Evolutionary conservation across 2,113 vertebrate genomes (phyloP), one percentile per base, ranked within the genome.

Genomic region (Corvus moneduloides): DNA sequence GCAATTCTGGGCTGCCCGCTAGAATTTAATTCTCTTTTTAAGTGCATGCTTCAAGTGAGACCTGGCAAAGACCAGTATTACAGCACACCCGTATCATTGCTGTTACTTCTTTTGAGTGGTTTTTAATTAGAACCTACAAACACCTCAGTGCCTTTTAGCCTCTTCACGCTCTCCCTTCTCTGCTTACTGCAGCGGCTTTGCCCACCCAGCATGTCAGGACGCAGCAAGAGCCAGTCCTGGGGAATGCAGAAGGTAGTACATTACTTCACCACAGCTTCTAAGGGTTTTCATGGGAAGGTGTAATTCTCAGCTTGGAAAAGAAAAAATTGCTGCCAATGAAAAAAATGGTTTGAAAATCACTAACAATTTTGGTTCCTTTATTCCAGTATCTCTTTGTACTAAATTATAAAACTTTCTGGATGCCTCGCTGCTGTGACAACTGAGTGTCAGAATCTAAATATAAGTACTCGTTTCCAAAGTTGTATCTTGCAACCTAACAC

Each of bases 401-500:
- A 69, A 51, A 89, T 56, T 54, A 84, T 89, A 82, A 75, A 41
- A 69, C 26, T 68, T 30, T n/a, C 59, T 74, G 85, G 76, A 52
- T 54, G 92, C 77, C 63, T 62, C 8, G 1, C 68, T 79, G 87
- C 26, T 93, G 56, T 63, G 28, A 66, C 91, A 87, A 95, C 43
- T 63, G 49, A 86, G 37, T 6, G 1, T 79, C 64, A 92, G 67
- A 81, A 87, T 20, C 64, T 64, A 88, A 81, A 91, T 69, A 79
- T 32, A 93, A 73, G 39, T 14, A 59, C 52, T 94, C 48, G 19
- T 86, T 80, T 88, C 62, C 13, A 30, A 93, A 94, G 62, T 75
- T 96, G 2, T 44, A 82, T 96, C 80, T 49, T 96, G 90, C 97
- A 98, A 97, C 97, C 97, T 96, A 96, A 91, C n/a, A 62, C 92